These are phyloP conservation scores for Malaclemys terrapin DNA, from an alignment of 2,113 vertebrate species.

Conservation along the genomic window DNA sequence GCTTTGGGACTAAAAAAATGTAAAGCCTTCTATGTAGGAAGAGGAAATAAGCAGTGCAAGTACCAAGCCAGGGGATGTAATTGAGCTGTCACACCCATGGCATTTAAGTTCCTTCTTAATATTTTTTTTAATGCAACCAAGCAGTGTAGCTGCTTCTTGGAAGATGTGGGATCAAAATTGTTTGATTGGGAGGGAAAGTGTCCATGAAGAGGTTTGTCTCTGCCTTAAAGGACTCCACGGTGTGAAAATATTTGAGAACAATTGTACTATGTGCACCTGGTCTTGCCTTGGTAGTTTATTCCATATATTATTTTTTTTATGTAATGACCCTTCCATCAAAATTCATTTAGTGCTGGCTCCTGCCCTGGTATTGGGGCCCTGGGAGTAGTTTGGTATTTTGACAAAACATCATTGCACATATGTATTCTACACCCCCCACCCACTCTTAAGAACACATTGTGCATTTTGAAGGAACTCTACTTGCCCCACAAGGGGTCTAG, in stretches of 20 bases:
- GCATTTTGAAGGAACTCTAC: not conserved
- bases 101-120: not conserved
- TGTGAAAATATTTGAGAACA: not conserved
- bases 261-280: fast-evolving
- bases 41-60: not conserved
- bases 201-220: not conserved
- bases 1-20: fast-evolving
- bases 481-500: not conserved
- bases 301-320: not conserved
- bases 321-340: not conserved
- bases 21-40: not conserved
- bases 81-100: fast-evolving
- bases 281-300: not conserved
- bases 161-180: not conserved
- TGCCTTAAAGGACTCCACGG: not conserved
- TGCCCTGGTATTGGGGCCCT: not conserved
- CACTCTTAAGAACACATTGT: not conserved
- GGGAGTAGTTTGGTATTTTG: not conserved
- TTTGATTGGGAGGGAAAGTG: not conserved
- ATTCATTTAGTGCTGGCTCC: not conserved
- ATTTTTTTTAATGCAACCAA: not conserved
- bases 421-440: fast-evolving
- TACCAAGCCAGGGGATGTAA: not conserved
- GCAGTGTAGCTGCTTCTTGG: fast-evolving
- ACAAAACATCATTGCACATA: not conserved